phyloP scores from a whole-genome alignment of 1,140 invertebrate species.

The Cataglyphis hispanica region DNA sequence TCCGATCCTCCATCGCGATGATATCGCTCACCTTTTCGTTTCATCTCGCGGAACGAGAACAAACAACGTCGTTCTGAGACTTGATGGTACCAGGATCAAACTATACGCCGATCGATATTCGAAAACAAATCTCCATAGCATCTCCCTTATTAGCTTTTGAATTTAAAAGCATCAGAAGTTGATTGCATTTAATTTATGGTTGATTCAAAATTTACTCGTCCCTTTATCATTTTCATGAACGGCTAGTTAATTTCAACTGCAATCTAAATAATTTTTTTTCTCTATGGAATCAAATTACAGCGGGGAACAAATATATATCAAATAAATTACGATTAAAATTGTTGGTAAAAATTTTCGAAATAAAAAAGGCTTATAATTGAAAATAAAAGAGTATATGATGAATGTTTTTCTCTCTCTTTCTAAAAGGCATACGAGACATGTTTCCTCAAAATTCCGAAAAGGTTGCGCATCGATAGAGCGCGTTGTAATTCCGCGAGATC shows the following conservation, averaged over 20 bases:
- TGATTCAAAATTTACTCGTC: neutral
- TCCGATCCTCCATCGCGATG: neutral
- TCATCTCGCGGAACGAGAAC: conserved; percentile 8
- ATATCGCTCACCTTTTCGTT: neutral
- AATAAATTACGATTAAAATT: neutral
- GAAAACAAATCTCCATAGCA: neutral
- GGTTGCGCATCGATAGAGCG: conserved; percentile 7
- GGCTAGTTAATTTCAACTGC: neutral
- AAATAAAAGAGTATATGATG: neutral
- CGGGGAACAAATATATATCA: neutral
- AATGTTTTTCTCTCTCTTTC: neutral
- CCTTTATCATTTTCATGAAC: neutral
- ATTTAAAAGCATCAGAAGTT: neutral
- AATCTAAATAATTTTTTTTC: neutral
- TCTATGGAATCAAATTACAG: neutral
- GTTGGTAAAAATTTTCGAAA: neutral
- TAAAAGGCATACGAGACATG: neutral
- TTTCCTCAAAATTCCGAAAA: neutral
- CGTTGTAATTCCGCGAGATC: conserved; percentile 40
- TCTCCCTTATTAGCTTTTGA: neutral
- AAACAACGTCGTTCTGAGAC: conserved; percentile 9
- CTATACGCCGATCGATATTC: conserved; percentile 1
- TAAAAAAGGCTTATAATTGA: neutral
- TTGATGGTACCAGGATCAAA: neutral
- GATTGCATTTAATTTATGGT: neutral